Percentiles rank a stretch among this genome's conserved stretches.
phyloP scores from a whole-genome alignment of 2,888 invertebrate species.

The Ormyrus labotus region DNA sequence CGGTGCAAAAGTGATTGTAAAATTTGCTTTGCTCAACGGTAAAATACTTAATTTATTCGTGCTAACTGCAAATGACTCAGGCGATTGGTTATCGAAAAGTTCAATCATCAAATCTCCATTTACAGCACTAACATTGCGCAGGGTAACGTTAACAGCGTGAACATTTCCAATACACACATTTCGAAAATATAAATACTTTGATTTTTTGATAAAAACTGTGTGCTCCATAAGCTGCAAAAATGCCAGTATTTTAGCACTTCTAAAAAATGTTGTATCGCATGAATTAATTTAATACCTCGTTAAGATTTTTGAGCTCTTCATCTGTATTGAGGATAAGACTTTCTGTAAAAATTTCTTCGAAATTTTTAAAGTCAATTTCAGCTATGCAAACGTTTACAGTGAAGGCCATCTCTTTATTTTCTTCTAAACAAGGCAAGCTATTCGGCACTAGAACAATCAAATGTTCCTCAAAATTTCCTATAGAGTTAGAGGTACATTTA shows the following conservation, averaged over 20 bases:
- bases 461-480: slow-evolving; percentile 70
- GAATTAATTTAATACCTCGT: neutral
- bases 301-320: slow-evolving; percentile 77
- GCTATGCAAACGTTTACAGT: slow-evolving; percentile 79
- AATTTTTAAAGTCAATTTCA: slow-evolving; percentile 78
- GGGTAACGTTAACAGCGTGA: slow-evolving; percentile 67
- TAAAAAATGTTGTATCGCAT: neutral
- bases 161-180: slow-evolving; percentile 71
- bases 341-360: slow-evolving; percentile 79
- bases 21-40: slow-evolving; percentile 69
- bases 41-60: slow-evolving; percentile 68
- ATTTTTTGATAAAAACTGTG: slow-evolving; percentile 71
- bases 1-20: slow-evolving; percentile 75
- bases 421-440: slow-evolving; percentile 75
- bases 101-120: slow-evolving; percentile 66
- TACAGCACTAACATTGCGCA: slow-evolving; percentile 74
- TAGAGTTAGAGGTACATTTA: slow-evolving; percentile 69
- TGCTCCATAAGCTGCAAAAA: slow-evolving; percentile 69
- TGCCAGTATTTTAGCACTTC: neutral
- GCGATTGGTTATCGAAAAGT: slow-evolving; percentile 12
- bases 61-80: slow-evolving; percentile 69
- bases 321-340: slow-evolving; percentile 79
- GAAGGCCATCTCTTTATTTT: slow-evolving; percentile 77
- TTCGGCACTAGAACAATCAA: slow-evolving; percentile 72
- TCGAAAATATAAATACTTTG: slow-evolving; percentile 73